These are phyloP conservation scores for Saxicola maurus DNA, from an alignment of 2,797 vertebrate genomes.

Conservation along the genomic window DNA sequence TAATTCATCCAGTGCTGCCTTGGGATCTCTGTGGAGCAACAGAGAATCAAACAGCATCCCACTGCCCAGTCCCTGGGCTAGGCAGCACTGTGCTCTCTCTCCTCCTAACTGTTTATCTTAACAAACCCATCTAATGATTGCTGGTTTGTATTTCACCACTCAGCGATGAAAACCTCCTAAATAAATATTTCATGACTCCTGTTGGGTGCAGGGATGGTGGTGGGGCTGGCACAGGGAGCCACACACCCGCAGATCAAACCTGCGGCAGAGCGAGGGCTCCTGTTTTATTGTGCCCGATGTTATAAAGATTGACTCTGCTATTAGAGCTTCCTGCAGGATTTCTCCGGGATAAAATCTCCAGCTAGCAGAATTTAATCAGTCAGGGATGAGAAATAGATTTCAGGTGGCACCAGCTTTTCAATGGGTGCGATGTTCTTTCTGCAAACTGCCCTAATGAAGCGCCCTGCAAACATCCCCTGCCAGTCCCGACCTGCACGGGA, in stretches of 20 bases:
- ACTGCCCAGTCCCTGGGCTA: accelerated
- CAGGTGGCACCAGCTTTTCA: background rate
- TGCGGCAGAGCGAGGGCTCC: background rate
- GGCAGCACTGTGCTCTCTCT: accelerated
- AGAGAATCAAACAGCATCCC: background rate
- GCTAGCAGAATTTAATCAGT: conserved; percentile 10
- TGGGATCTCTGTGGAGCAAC: background rate
- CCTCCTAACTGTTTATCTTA: background rate
- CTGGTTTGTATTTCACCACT: background rate
- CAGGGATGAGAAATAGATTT: conserved; percentile 2
- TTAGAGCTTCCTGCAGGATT: conserved; percentile 29
- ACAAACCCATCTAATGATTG: background rate
- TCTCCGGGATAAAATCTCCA: background rate
- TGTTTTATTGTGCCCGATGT: background rate
- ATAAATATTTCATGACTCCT: conserved; percentile 18
- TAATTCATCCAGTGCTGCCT: background rate
- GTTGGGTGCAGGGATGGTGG: background rate
- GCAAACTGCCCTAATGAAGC: background rate
- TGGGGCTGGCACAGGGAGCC: background rate
- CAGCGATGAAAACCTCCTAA: background rate
- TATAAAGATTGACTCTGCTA: conserved; percentile 37
- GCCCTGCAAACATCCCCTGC: background rate
- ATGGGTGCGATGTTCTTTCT: background rate
- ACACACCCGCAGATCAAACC: background rate
- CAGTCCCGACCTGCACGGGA: accelerated